Conservation (phyloP, 2,113 vertebrate genomes). For the Irena cyanogastra region DNA sequence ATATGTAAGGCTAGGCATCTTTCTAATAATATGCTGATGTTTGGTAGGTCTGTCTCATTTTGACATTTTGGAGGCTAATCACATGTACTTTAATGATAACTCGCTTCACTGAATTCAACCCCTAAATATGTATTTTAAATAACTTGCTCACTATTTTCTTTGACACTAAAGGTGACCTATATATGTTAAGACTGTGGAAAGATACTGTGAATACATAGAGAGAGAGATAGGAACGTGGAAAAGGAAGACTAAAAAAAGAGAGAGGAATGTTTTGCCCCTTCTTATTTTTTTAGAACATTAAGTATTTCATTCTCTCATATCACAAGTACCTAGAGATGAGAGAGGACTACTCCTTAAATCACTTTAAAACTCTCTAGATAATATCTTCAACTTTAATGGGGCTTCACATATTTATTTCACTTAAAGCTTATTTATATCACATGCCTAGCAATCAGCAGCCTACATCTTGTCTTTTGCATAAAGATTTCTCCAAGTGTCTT, state of each 20-base stretch:
- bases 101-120: background rate
- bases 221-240: background rate
- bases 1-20: background rate
- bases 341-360: slow-evolving; percentile 14
- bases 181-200: background rate
- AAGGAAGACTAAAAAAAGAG: background rate
- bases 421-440: slow-evolving; percentile 32
- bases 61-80: background rate
- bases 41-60: background rate
- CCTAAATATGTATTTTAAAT: background rate
- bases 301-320: background rate
- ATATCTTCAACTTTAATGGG: slow-evolving; percentile 13
- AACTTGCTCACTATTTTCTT: background rate
- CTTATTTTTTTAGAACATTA: background rate
- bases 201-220: background rate
- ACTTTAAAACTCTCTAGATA: slow-evolving; percentile 15
- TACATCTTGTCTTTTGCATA: background rate
- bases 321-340: background rate
- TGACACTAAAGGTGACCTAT: background rate
- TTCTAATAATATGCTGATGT: background rate
- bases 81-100: background rate
- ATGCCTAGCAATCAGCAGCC: slow-evolving; percentile 17
- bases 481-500: background rate
- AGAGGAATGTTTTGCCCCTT: background rate
- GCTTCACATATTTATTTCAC: slow-evolving; percentile 23